phyloP scores from a whole-genome alignment of 2,888 invertebrate species.

The Drosophila flavopinicola region DNA sequence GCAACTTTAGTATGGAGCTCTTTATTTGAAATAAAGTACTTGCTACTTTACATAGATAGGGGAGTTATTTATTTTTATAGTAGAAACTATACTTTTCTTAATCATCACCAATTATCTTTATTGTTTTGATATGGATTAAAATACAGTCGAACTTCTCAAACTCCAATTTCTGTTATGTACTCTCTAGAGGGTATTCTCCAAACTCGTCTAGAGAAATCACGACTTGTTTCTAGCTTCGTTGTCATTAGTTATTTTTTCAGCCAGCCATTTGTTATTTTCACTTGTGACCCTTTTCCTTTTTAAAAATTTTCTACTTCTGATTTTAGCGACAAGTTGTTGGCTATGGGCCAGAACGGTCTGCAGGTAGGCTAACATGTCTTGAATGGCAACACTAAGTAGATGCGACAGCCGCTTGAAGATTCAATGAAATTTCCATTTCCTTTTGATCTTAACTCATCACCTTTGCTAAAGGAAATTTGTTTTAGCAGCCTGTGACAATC shows the following conservation, averaged over 20 bases:
- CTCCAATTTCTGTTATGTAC: no score
- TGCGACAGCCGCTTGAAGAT: constrained; percentile 2
- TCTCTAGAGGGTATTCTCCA: background rate
- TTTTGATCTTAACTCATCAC: background rate
- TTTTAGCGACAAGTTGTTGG: constrained; percentile 43
- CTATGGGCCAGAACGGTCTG: constrained; percentile 20
- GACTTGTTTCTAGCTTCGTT: constrained; percentile 33
- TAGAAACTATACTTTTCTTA: no score
- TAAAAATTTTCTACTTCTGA: constrained; percentile 23
- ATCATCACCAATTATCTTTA: no score
- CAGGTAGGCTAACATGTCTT: constrained; percentile 24
- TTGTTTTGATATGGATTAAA: no score
- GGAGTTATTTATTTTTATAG: no score
- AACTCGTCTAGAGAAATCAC: background rate
- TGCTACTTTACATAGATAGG: no score
- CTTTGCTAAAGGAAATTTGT: no score
- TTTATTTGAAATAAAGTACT: no score
- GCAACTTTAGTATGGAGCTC: no score
- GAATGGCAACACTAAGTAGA: constrained; percentile 31
- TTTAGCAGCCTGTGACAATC: no score
- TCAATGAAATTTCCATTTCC: constrained; percentile 3
- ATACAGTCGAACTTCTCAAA: no score
- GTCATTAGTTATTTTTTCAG: constrained; percentile 56
- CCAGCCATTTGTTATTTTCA: constrained; percentile 46
- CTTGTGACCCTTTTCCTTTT: constrained; percentile 30